phyloP scores from a whole-genome alignment of 2,113 vertebrate genomes.

The Pseudolaguvia tuberculata region DNA sequence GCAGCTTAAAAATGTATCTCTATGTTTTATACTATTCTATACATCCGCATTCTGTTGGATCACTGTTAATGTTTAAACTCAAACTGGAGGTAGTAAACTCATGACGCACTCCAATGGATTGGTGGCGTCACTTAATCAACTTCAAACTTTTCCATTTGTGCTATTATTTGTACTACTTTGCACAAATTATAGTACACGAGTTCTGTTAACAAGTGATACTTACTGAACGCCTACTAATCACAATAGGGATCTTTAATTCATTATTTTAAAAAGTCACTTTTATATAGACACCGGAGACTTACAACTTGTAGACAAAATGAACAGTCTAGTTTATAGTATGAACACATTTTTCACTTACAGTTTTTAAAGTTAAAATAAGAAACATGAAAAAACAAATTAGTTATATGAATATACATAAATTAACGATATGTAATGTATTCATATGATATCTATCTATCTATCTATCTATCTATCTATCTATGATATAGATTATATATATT shows the following conservation, averaged over 20 bases:
- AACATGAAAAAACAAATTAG: not conserved
- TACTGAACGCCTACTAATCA: too few relatives aligned
- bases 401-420: not conserved
- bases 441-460: not conserved
- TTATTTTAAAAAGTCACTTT: not conserved
- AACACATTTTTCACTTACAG: not conserved
- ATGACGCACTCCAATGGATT: slow-evolving; percentile 33
- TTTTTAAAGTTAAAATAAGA: not conserved
- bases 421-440: not conserved
- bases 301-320: not conserved
- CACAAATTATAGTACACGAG: not conserved
- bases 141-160: not conserved
- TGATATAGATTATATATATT: too few relatives aligned
- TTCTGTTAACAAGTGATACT: too few relatives aligned
- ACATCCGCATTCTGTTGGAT: slow-evolving; percentile 48
- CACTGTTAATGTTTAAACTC: slow-evolving; percentile 30
- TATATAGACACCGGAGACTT: not conserved
- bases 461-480: too few relatives aligned
- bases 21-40: slow-evolving; percentile 42
- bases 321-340: not conserved
- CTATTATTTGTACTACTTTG: not conserved
- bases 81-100: slow-evolving; percentile 46
- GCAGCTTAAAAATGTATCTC: slow-evolving; percentile 41
- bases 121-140: slow-evolving; percentile 33
- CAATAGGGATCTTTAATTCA: too few relatives aligned